phyloP scores from a whole-genome alignment of 2,113 vertebrate genomes.

The Regulus satrapa region DNA sequence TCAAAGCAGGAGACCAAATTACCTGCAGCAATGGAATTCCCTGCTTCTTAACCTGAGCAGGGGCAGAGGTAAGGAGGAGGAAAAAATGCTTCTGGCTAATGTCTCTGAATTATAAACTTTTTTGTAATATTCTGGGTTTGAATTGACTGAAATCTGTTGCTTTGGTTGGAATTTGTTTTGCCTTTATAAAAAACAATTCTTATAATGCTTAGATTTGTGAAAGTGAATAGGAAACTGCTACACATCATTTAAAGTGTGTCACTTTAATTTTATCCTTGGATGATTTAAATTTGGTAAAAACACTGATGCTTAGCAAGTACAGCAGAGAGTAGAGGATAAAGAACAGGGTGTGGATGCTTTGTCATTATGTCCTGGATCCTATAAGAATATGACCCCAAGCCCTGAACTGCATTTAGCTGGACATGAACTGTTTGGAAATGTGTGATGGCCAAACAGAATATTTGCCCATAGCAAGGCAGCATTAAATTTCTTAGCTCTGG shows the following conservation, averaged over 20 bases:
- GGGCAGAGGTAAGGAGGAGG: not conserved
- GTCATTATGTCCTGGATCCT: not conserved
- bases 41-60: not conserved
- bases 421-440: not conserved
- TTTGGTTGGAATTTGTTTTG: not conserved
- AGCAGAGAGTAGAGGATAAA: not conserved
- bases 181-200: not conserved
- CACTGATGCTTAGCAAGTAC: not conserved
- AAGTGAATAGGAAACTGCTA: not conserved
- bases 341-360: not conserved
- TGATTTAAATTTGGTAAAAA: not conserved
- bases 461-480: not conserved
- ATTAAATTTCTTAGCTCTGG: not conserved
- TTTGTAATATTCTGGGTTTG: not conserved
- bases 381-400: accelerated
- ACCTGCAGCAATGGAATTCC: not conserved
- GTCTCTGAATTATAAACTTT: not conserved
- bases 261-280: not conserved
- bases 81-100: not conserved
- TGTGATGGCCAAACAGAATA: not conserved
- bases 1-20: not conserved
- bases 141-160: not conserved
- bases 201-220: not conserved
- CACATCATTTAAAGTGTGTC: not conserved
- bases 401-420: not conserved